Base-by-base conservation (phyloP, 2,113 vertebrate species). In the Hippoglossus stenolepis region DNA sequence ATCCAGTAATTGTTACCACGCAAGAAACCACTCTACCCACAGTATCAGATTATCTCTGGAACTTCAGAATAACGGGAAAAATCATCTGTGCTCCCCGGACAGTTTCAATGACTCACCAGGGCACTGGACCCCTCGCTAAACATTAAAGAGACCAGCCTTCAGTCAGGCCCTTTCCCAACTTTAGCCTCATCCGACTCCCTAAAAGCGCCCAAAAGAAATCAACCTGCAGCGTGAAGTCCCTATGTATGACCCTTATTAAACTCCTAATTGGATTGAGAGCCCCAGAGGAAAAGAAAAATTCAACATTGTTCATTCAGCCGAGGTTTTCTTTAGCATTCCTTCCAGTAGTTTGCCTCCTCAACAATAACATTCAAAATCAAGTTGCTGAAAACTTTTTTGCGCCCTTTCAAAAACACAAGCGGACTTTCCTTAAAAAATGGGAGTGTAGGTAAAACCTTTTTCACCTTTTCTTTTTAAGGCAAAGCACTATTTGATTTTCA, bases 231-330 rank as follows among this genome's bases (percentile, higher is more conserved):
- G 94, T 94, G 95, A 96, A 96, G 96, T 94, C 95, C 94, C 94
- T 91, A 94, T 96, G 96, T 94, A 90, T 96, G 96, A 97, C 96
- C 96, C 96, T 95, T 95, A 95, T 95, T 96, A 95, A 96, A 96
- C 91, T 92, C 93, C 93, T 98, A 97, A 98, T 97, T 97, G 97
- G 97, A 98, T 96, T 96, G 96, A 91, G 93, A 93, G 89, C 71
- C 82, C 88, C 93, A 91, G 79, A 60, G 94, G 92, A 92, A 93
- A 94, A 94, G 93, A 94, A 93, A 95, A 94, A 84, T 92, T 93
- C 93, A 93, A 60, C 91, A 81, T 91, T 79, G 87, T 94, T 95
- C 95, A 95, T 95, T 96, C 93, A 93, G 87, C 91, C 90, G 92
- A 90, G 92, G 92, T 94, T 86, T 90, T 84, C 84, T 90, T 90